Conservation (phyloP, 2,888 invertebrate genomes). For the Orthonevra nobilis region DNA sequence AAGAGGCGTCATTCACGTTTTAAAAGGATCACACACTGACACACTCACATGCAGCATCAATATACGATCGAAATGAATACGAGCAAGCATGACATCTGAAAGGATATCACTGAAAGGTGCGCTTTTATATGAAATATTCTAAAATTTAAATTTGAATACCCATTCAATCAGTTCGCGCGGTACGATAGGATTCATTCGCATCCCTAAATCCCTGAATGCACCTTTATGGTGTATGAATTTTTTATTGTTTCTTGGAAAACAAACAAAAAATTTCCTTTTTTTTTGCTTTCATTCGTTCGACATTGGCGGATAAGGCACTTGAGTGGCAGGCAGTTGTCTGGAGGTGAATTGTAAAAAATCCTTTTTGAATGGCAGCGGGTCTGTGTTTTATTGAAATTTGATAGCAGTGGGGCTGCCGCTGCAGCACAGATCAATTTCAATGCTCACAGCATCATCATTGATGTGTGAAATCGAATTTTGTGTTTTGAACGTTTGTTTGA, state of each 20-base stretch:
- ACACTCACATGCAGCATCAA: no score
- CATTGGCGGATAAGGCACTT: slow-evolving; percentile 19
- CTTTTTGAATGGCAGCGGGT: slow-evolving; percentile 33
- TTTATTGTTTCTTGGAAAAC: slow-evolving; percentile 56
- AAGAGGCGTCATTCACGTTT: slow-evolving; percentile 59
- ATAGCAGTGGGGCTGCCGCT: slow-evolving; percentile 32
- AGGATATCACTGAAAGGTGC: slow-evolving; percentile 54
- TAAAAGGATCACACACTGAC: slow-evolving; percentile 41
- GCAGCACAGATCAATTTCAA: slow-evolving; percentile 42
- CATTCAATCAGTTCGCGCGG: slow-evolving; percentile 48
- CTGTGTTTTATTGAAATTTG: slow-evolving; percentile 47
- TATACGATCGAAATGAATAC: slow-evolving; percentile 22
- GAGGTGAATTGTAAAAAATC: slow-evolving; percentile 57
- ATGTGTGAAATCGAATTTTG: slow-evolving; percentile 61
- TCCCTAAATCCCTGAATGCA: slow-evolving; percentile 63
- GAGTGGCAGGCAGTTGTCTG: slow-evolving; percentile 64
- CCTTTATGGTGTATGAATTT: slow-evolving; percentile 14
- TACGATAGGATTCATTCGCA: no score
- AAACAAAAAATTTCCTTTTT: slow-evolving; percentile 50
- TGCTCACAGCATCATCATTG: slow-evolving; percentile 36
- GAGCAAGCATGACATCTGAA: slow-evolving; percentile 49
- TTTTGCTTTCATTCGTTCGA: slow-evolving; percentile 22
- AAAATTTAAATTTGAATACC: slow-evolving; percentile 53
- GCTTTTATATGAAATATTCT: neutral
- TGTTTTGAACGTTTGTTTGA: slow-evolving; percentile 38